A percentile compares a stretch with the other conserved stretches of the same genome.
These are phyloP conservation scores for Eleutherodactylus coqui DNA, from an alignment of 2,797 vertebrate species.

Conservation along the genomic window DNA sequence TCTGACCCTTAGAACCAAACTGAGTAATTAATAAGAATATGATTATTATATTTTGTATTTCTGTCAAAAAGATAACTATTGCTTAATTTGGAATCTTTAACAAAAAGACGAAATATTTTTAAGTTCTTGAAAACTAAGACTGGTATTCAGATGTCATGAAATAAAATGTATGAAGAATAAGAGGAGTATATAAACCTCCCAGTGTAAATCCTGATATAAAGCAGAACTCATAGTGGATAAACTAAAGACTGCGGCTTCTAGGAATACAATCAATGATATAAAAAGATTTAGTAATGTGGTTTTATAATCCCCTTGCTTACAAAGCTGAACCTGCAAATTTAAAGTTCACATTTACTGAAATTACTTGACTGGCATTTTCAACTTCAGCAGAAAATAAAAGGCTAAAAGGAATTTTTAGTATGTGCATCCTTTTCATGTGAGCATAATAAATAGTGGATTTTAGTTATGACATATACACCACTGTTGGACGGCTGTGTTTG, in stretches of 20 bases:
- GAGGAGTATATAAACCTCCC: background rate
- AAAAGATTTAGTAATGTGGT: slow-evolving; percentile 21
- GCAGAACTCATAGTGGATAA: background rate
- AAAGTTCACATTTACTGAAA: slow-evolving; percentile 16
- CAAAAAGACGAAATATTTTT: background rate
- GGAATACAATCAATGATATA: slow-evolving; percentile 30
- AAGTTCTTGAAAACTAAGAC: slow-evolving; percentile 20
- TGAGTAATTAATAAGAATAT: too few relatives aligned
- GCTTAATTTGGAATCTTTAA: background rate
- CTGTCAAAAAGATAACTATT: background rate
- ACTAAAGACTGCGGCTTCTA: background rate
- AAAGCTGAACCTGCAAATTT: slow-evolving; percentile 40
- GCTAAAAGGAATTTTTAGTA: background rate
- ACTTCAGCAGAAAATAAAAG: slow-evolving; percentile 19
- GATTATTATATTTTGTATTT: too few relatives aligned
- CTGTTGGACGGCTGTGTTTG: background rate
- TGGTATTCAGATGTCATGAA: slow-evolving; percentile 23
- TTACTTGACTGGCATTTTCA: slow-evolving; percentile 20
- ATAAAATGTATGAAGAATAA: background rate
- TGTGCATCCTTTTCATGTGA: background rate
- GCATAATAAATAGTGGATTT: background rate
- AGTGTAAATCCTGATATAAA: background rate
- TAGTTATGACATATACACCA: background rate
- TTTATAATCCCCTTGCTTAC: slow-evolving; percentile 14
- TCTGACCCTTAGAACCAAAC: too few relatives aligned